These are phyloP conservation scores for Philypnodon macrostomus DNA, from an alignment of 2,797 vertebrate genomes.

Conservation along the genomic window DNA sequence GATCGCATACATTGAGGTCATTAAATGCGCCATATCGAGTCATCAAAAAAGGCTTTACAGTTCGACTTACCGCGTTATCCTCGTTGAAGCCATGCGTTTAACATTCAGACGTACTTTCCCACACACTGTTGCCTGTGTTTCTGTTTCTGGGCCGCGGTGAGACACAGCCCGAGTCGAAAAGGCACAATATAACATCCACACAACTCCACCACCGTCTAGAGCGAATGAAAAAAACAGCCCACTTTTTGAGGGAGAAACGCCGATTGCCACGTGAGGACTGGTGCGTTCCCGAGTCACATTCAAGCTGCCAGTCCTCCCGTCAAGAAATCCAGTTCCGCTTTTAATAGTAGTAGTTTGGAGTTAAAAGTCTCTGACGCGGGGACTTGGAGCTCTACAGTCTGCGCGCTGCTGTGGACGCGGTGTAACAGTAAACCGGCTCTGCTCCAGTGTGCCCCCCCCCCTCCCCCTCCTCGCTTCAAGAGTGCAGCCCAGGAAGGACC, in stretches of 20 bases:
- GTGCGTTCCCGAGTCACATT: slow-evolving; percentile 24
- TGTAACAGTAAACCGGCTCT: slow-evolving; percentile 53
- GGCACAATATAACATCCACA: slow-evolving; percentile 64
- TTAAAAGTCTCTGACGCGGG: slow-evolving; percentile 36
- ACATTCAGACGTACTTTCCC: slow-evolving; percentile 60
- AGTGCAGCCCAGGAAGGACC: slow-evolving; percentile 16
- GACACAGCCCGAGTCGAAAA: slow-evolving; percentile 47
- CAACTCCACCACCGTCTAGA: slow-evolving; percentile 48
- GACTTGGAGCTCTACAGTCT: slow-evolving; percentile 30
- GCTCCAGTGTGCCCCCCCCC: slow-evolving; percentile 41
- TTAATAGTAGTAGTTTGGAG: slow-evolving; percentile 30
- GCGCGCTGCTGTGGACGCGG: slow-evolving; percentile 38
- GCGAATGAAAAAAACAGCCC: slow-evolving; percentile 7
- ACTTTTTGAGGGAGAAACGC: slow-evolving; percentile 7
- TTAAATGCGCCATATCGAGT: slow-evolving; percentile 9
- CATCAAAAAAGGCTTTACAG: background rate
- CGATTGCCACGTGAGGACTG: slow-evolving; percentile 4
- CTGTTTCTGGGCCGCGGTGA: slow-evolving; percentile 32
- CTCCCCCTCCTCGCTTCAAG: too few species aligned
- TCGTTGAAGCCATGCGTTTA: slow-evolving; percentile 60
- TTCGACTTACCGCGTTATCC: slow-evolving; percentile 58
- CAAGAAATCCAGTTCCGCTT: slow-evolving; percentile 14
- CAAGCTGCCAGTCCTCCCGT: background rate
- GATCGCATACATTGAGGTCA: slow-evolving; percentile 17
- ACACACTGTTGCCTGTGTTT: slow-evolving; percentile 58